Conservation (phyloP, 2,113 vertebrate species). For the Corynorhinus townsendii region DNA sequence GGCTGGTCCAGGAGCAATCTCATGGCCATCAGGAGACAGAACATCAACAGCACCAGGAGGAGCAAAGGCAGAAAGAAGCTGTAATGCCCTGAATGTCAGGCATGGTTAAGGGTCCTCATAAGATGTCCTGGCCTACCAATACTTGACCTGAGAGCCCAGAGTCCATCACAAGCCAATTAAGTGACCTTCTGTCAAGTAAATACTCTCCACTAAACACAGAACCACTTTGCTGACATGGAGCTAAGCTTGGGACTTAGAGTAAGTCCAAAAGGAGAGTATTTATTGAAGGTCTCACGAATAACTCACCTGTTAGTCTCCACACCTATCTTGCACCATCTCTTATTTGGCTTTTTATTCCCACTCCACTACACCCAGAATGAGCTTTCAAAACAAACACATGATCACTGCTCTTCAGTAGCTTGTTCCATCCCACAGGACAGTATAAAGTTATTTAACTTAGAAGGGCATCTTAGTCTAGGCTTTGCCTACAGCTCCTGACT, state of each 20-base stretch:
- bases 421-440: background rate
- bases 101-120: background rate
- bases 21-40: background rate
- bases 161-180: background rate
- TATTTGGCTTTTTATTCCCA: background rate
- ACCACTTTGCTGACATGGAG: background rate
- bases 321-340: background rate
- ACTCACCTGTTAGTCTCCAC: background rate
- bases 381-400: background rate
- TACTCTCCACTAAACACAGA: background rate
- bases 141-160: background rate
- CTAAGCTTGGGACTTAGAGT: background rate
- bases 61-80: background rate
- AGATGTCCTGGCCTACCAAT: background rate
- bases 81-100: background rate
- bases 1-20: background rate
- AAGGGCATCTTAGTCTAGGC: background rate
- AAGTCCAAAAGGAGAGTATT: background rate
- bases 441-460: background rate
- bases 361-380: background rate
- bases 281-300: background rate
- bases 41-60: background rate
- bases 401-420: background rate
- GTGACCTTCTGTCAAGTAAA: background rate
- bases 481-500: background rate